phyloP scores from a whole-genome alignment of 2,113 vertebrate species.

The Aythya baeri region DNA sequence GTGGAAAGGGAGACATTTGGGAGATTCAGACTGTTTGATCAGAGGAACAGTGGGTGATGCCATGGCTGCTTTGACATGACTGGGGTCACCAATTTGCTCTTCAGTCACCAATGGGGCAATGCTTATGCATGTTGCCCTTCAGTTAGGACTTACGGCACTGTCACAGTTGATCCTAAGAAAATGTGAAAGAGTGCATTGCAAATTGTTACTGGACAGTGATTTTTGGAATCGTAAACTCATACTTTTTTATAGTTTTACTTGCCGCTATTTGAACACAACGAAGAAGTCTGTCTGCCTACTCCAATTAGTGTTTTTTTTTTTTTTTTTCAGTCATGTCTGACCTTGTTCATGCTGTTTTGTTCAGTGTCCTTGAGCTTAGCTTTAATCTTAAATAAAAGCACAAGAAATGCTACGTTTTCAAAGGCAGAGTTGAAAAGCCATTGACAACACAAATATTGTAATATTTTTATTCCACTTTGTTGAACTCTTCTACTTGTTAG shows the following conservation, averaged over 20 bases:
- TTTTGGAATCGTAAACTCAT: not conserved
- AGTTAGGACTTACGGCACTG: not conserved
- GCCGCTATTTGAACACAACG: conserved; percentile 39
- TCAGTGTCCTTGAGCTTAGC: conserved; percentile 79
- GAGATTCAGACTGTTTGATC: not conserved
- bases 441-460: conserved; percentile 60
- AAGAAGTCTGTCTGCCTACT: conserved; percentile 38
- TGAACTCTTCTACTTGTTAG: conserved; percentile 62
- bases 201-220: not conserved
- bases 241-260: not conserved
- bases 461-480: conserved; percentile 67
- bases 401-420: conserved; percentile 66
- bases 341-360: conserved; percentile 79
- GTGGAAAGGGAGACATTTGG: not conserved
- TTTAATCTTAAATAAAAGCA: conserved; percentile 79
- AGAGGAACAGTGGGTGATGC: not conserved
- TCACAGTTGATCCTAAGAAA: not conserved
- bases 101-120: not conserved
- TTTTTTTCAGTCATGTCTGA: conserved; percentile 69
- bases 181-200: not conserved
- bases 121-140: not conserved
- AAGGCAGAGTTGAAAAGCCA: conserved; percentile 61
- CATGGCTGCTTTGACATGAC: not conserved
- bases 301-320: conserved; percentile 15
- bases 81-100: not conserved